These are phyloP conservation scores for Remorina albescens DNA, from an alignment of 2,797 vertebrate species.

Conservation along the genomic window DNA sequence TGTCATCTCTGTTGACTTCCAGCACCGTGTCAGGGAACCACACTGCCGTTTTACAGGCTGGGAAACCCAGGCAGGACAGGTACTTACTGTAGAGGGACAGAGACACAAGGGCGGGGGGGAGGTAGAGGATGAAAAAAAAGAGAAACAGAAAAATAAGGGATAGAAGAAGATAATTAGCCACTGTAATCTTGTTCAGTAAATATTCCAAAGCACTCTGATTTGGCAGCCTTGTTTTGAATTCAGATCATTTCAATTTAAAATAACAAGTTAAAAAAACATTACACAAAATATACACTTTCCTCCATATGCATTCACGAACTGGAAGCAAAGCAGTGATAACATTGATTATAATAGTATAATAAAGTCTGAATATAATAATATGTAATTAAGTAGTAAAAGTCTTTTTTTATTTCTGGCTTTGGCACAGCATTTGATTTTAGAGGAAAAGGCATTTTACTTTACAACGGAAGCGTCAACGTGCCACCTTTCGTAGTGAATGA, in stretches of 20 bases:
- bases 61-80: conserved; percentile 91
- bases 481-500: neutral
- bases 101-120: too few relatives aligned
- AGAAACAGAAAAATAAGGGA: too few relatives aligned
- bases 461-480: too few relatives aligned
- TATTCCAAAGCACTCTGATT: neutral
- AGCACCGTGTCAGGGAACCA: conserved; percentile 95
- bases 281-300: neutral
- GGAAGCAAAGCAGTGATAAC: neutral
- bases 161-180: neutral
- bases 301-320: neutral
- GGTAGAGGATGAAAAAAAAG: neutral
- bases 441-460: too few relatives aligned
- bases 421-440: too few relatives aligned
- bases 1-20: conserved; percentile 90
- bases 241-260: neutral
- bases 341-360: neutral
- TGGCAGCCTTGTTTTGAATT: neutral
- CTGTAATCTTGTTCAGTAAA: neutral
- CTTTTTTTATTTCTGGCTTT: too few relatives aligned
- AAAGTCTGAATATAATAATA: neutral
- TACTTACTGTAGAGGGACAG: conserved; percentile 85
- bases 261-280: too few relatives aligned
- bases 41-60: conserved; percentile 88
- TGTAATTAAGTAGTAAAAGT: neutral